Evolutionary conservation across 2,888 invertebrate species (phyloP).

Genomic region (Bellardia pandia): DNA sequence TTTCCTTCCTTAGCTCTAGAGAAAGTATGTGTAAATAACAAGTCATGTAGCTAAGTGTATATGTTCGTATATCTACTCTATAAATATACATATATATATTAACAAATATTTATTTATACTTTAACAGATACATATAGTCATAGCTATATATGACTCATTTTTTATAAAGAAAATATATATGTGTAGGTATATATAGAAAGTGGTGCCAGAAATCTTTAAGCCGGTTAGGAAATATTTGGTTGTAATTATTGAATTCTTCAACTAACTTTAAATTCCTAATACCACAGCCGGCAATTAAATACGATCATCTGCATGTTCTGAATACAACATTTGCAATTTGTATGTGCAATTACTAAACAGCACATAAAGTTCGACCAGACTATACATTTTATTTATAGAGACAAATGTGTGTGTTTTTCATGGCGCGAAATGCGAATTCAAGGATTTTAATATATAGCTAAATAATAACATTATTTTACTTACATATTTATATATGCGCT

Average conservation of each 20-base stretch:
- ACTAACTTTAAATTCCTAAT: too few relatives aligned
- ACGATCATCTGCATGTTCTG: too few relatives aligned
- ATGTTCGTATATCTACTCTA: background rate
- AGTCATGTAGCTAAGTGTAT: conserved; percentile 31
- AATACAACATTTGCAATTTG: too few relatives aligned
- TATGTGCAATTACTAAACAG: too few relatives aligned
- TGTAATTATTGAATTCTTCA: too few relatives aligned
- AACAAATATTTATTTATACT: background rate
- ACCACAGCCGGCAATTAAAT: too few relatives aligned
- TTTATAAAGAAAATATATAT: background rate
- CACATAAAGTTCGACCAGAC: too few relatives aligned
- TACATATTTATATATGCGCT: conserved; percentile 27
- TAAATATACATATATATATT: background rate
- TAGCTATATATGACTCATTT: background rate
- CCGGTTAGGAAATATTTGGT: too few relatives aligned
- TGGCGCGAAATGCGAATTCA: conserved; percentile 66
- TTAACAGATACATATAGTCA: background rate
- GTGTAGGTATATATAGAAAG: background rate
- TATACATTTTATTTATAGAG: conserved; percentile 5
- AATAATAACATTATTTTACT: conserved; percentile 77
- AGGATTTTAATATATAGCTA: conserved; percentile 80
- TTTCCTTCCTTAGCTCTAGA: conserved; percentile 79
- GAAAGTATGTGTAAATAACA: conserved; percentile 76
- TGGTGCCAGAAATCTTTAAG: background rate
- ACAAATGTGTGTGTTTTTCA: conserved; percentile 27